A percentile compares a stretch with the other conserved stretches of the same genome.
phyloP scores from a whole-genome alignment of 2,113 vertebrate species.

The Pseudorectes ferrugineus region DNA sequence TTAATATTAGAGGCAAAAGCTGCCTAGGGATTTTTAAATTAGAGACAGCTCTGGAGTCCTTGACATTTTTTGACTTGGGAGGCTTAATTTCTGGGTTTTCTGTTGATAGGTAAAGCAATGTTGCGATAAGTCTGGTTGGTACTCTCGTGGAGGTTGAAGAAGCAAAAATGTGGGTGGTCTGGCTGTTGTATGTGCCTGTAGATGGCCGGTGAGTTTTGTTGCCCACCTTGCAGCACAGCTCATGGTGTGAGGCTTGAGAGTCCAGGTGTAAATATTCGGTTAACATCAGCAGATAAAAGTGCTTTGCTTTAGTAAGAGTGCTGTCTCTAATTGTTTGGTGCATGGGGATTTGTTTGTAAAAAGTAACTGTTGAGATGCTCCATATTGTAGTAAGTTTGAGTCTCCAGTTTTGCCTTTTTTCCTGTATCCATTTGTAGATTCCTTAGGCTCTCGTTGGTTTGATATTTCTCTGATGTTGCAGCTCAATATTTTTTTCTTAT shows the following conservation, averaged over 20 bases:
- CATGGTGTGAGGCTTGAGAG: not conserved
- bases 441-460: not conserved
- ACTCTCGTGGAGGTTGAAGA: not conserved
- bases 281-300: not conserved
- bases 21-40: not conserved
- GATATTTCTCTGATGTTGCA: not conserved
- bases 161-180: not conserved
- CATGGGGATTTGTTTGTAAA: not conserved
- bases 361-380: not conserved
- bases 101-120: not conserved
- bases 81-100: not conserved
- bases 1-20: constrained; percentile 39
- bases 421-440: not conserved
- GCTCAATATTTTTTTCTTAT: not conserved
- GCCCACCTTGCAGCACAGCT: not conserved
- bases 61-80: not conserved
- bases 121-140: not conserved
- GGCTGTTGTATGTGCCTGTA: not conserved
- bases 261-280: not conserved
- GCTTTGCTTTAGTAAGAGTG: not conserved
- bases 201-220: not conserved
- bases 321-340: not conserved
- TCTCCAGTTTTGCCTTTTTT: not conserved
- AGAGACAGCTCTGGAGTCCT: not conserved
- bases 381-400: not conserved